Evolutionary conservation across 1,140 invertebrate species (phyloP).

Genomic region (Tigriopus japonicus): DNA sequence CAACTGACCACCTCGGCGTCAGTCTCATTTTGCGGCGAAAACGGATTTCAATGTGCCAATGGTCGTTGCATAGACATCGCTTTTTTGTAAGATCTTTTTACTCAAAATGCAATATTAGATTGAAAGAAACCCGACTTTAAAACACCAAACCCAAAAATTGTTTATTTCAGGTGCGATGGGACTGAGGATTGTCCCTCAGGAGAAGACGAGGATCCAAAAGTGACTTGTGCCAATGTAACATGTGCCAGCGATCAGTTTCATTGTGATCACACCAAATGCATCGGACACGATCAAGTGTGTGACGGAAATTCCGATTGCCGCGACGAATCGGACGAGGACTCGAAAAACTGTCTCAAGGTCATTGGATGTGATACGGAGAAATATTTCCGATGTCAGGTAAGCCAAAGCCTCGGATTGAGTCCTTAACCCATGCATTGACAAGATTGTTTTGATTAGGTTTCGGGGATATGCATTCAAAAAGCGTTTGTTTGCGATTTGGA

Average conservation of each 20-base stretch:
- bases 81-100: not conserved
- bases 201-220: constrained; percentile 21
- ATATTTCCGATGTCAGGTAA: too few species aligned
- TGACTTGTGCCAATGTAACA: constrained; percentile 9
- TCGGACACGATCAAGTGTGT: constrained; percentile 61
- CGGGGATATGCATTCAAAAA: not conserved
- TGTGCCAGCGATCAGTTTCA: constrained; percentile 7
- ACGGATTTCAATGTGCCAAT: constrained; percentile 23
- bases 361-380: too few species aligned
- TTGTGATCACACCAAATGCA: constrained; percentile 33
- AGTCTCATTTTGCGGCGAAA: constrained; percentile 3
- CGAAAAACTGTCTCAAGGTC: too few species aligned
- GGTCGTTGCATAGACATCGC: constrained; percentile 20
- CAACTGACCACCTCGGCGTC: not conserved
- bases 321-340: constrained; percentile 53
- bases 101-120: too few species aligned
- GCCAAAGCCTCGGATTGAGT: too few species aligned
- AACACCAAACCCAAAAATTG: not conserved
- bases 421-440: too few species aligned
- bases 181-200: constrained; percentile 20
- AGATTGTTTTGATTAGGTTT: too few species aligned
- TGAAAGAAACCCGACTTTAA: too few species aligned
- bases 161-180: constrained; percentile 18
- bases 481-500: constrained; percentile 28
- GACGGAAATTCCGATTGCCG: constrained; percentile 62